Base-by-base conservation (phyloP, 2,113 vertebrate genomes). In the Proterorhinus semilunaris region DNA sequence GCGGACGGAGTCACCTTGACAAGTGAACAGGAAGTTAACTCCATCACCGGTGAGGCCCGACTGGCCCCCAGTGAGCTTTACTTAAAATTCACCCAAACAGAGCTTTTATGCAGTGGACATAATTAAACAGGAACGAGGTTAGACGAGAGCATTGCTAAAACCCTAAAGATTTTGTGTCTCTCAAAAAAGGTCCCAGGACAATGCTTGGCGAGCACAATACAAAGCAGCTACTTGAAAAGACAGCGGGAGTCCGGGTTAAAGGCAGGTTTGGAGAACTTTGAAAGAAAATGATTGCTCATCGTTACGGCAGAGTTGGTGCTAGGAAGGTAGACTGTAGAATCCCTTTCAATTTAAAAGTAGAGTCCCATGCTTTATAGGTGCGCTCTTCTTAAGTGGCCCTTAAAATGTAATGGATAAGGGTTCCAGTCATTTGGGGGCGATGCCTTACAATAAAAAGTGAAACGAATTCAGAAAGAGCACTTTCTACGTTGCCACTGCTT, bases 251-350 rank as follows among this genome's bases (percentile, higher is more conserved):
- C 27, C 49, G 66, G 59, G 74, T 54, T 36, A 44, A 66, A 70
- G 42, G 66, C 15, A 65, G 51, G 71, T 71, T 70, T 68, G 54
- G 67, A 62, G n/a, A 53, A 46, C 57, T 54, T 55, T 46, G 71
- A 69, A 65, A 79, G 48, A 73, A 81, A 27, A 73, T 78, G 52
- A 77, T 75, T 58, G 45, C 62, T 86, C 70, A 77, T 74, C 78
- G 74, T 82, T 71, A 50, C 21, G 21, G 53, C 55, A 17, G 11
- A 54, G 71, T 51, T 54, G 12, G 27, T 45, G 10, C 13, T 69
- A 52, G 66, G 16, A 43, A 67, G 4, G 8, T 13, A 42, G 12
- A 58, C 8, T 58, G 10, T 58, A 15, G 27, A 58, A 58, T 58
- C 27, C 8, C 55, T 42, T 58, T 58, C 53, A 42, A 58, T 58